Evolutionary conservation across 1,140 invertebrate genomes (phyloP).

Genomic region (Drosophila busckii): DNA sequence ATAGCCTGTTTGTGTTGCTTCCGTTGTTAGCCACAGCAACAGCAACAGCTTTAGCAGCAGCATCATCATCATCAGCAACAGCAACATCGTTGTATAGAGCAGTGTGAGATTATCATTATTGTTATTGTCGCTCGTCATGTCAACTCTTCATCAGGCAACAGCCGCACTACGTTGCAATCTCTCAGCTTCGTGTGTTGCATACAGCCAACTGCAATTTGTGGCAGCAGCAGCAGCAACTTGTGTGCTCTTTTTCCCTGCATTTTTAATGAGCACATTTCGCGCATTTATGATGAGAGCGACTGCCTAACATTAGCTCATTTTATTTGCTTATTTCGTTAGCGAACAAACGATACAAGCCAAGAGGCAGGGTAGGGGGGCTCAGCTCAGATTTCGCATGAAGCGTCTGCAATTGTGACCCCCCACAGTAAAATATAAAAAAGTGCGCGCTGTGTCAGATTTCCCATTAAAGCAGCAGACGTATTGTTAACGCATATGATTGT

Average conservation of each 20-base stretch:
- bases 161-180: slow-evolving; percentile 59
- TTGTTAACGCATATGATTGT: too few species aligned
- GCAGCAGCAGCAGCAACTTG: slow-evolving; percentile 28
- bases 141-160: slow-evolving; percentile 76
- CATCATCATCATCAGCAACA: slow-evolving; percentile 26
- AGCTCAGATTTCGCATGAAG: slow-evolving; percentile 60
- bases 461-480: background rate
- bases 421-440: slow-evolving; percentile 20
- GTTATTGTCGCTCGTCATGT: slow-evolving; percentile 77
- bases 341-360: slow-evolving; percentile 34
- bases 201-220: slow-evolving; percentile 68
- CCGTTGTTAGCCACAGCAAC: slow-evolving; percentile 56
- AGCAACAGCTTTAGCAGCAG: slow-evolving; percentile 5
- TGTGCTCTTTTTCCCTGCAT: slow-evolving; percentile 49
- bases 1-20: slow-evolving; percentile 76
- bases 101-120: slow-evolving; percentile 74
- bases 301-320: slow-evolving; percentile 62
- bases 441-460: background rate
- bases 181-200: slow-evolving; percentile 66
- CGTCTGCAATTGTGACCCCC: slow-evolving; percentile 36
- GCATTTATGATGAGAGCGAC: slow-evolving; percentile 63
- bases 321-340: slow-evolving; percentile 73
- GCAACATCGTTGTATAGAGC: background rate
- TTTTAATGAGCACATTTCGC: slow-evolving; percentile 76
- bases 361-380: slow-evolving; percentile 13